Percentiles rank a stretch among this genome's conserved stretches.
These are phyloP conservation scores for Pluvianellus socialis DNA, from an alignment of 2,113 vertebrate genomes.

Conservation along the genomic window DNA sequence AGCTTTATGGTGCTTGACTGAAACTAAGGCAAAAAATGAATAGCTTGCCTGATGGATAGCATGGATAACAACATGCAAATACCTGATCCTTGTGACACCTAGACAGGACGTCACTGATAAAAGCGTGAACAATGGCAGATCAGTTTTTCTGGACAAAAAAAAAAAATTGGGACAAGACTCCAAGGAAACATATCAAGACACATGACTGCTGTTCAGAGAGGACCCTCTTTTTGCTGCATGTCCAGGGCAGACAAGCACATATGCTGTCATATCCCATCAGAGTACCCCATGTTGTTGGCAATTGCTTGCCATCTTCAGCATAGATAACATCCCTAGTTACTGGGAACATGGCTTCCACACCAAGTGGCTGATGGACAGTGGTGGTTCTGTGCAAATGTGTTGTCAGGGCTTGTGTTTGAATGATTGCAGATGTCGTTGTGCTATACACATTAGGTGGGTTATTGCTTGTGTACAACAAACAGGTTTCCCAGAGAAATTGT, in stretches of 20 bases:
- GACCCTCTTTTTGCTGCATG: neutral
- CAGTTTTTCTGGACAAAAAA: neutral
- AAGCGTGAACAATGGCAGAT: neutral
- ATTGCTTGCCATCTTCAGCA: neutral
- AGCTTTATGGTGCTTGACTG: neutral
- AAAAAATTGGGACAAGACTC: neutral
- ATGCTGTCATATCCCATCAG: neutral
- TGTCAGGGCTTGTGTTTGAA: neutral
- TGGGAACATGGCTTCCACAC: neutral
- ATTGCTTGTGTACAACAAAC: neutral
- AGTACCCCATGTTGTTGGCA: neutral
- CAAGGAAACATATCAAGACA: neutral
- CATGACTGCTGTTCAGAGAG: neutral
- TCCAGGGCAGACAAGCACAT: neutral
- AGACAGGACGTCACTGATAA: neutral
- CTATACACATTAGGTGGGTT: neutral
- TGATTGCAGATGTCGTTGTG: neutral
- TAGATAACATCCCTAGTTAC: neutral
- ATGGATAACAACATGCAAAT: neutral
- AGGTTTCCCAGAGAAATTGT: neutral
- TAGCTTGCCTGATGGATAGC: neutral
- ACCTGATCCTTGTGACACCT: neutral
- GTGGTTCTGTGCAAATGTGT: neutral
- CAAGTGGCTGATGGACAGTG: accelerated
- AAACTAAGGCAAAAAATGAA: neutral